These are phyloP conservation scores for Eulacestoma nigropectus DNA, from an alignment of 2,113 vertebrate species.

Conservation along the genomic window DNA sequence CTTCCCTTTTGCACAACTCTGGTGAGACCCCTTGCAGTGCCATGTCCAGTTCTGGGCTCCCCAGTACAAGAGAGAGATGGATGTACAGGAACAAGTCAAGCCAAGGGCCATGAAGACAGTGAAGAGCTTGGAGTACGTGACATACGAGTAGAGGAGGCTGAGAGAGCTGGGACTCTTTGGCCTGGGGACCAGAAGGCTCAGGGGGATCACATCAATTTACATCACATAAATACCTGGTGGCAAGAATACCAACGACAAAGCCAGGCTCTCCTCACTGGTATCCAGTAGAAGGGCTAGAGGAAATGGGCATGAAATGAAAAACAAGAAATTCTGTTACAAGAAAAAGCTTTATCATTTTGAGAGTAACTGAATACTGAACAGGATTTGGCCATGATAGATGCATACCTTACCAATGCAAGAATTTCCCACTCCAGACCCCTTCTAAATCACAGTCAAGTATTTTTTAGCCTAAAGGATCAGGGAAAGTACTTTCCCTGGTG, in stretches of 20 bases:
- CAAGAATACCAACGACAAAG: neutral
- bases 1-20: neutral
- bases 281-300: neutral
- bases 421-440: neutral
- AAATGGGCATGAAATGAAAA: neutral
- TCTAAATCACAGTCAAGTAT: no score
- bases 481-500: neutral
- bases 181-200: neutral
- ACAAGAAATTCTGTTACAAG: neutral
- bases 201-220: neutral
- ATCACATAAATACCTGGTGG: neutral
- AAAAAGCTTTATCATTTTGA: neutral
- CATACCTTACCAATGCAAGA: neutral
- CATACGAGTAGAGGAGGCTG: rapidly evolving
- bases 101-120: neutral
- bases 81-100: neutral
- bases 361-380: neutral
- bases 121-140: neutral
- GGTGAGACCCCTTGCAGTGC: neutral
- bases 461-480: neutral
- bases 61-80: neutral
- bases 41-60: neutral
- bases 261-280: neutral
- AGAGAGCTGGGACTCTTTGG: neutral
- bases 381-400: neutral